These are phyloP conservation scores for Lasius fuliginosus DNA, from an alignment of 2,888 invertebrate species.

Conservation along the genomic window DNA sequence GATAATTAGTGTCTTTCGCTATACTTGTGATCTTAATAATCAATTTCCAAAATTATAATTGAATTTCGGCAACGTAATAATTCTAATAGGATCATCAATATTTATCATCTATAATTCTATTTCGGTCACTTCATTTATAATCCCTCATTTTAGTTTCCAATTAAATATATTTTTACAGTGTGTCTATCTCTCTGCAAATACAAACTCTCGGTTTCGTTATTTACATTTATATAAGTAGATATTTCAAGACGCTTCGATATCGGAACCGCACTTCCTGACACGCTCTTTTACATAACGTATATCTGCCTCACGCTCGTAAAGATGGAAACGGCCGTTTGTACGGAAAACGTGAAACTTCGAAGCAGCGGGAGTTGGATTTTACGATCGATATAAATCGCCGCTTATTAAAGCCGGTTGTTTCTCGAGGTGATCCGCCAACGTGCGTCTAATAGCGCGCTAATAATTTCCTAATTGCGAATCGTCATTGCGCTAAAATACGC, in stretches of 20 bases:
- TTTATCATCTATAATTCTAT: background rate
- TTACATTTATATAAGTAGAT: background rate
- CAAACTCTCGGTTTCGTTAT: background rate
- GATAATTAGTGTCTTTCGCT: conserved; percentile 8
- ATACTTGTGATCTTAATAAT: background rate
- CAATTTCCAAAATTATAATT: background rate
- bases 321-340: background rate
- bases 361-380: background rate
- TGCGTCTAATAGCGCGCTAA: background rate
- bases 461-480: conserved; percentile 37
- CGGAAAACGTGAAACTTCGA: conserved; percentile 9
- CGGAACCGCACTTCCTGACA: background rate
- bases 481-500: background rate
- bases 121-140: background rate
- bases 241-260: background rate
- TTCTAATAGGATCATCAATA: background rate
- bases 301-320: background rate
- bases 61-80: background rate
- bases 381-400: conserved; percentile 6
- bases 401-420: background rate
- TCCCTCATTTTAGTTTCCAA: background rate
- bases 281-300: conserved; percentile 14
- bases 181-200: background rate
- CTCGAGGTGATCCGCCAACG: background rate
- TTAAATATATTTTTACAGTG: background rate